phyloP scores from a whole-genome alignment of 2,113 vertebrate genomes.

The Indicator indicator region DNA sequence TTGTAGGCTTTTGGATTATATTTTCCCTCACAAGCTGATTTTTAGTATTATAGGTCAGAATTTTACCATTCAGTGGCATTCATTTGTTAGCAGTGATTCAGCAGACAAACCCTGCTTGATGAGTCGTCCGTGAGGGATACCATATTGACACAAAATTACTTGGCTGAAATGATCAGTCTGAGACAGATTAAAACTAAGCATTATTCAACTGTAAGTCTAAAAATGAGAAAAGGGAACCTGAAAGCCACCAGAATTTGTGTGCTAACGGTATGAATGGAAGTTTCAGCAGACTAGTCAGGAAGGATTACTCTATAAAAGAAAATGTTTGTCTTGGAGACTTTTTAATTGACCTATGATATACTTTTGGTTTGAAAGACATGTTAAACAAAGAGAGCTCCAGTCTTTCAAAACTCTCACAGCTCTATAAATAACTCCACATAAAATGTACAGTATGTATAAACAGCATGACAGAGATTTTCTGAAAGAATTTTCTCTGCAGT shows the following conservation, averaged over 20 bases:
- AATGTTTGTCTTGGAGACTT: constrained; percentile 42
- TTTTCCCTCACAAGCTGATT: not conserved
- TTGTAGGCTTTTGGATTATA: not conserved
- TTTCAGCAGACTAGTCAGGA: constrained; percentile 12
- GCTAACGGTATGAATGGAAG: not conserved
- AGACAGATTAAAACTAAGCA: not conserved
- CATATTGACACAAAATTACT: not conserved
- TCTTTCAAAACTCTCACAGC: constrained; percentile 27
- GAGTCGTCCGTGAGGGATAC: not conserved
- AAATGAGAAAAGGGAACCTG: not conserved
- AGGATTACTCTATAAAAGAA: not conserved
- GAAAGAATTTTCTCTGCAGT: constrained; percentile 39
- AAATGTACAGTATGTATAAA: constrained; percentile 50
- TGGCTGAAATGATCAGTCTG: not conserved
- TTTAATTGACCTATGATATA: constrained; percentile 38
- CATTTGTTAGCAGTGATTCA: not conserved
- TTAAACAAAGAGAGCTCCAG: constrained; percentile 39
- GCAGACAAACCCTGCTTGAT: not conserved
- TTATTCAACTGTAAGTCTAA: not conserved
- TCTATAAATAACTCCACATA: constrained; percentile 46
- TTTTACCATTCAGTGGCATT: not conserved
- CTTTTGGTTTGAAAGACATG: constrained; percentile 38
- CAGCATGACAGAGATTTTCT: constrained; percentile 38
- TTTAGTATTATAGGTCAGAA: not conserved
- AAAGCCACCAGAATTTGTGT: not conserved